Evolutionary conservation across 2,113 vertebrate genomes (phyloP), one percentile per base, ranked within the genome.

Genomic region (Syngnathus scovelli): DNA sequence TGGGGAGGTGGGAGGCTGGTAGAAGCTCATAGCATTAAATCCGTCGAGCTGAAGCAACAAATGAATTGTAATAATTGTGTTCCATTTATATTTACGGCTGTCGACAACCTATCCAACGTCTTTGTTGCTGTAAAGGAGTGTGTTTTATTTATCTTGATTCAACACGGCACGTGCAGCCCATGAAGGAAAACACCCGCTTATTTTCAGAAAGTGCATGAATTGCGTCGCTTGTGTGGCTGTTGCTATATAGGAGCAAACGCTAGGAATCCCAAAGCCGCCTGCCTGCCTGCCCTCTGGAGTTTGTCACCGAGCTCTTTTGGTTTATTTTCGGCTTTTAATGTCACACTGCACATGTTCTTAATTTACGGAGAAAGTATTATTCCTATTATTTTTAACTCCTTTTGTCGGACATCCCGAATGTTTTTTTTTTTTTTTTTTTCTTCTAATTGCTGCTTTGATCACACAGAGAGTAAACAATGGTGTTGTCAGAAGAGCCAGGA

Each of bases 171-270:
- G 27, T 82, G 72, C 64, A 79, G 76, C 80, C 84, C 72, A 83
- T 85, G 78, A 85, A 85, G 80, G 69, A 83, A 86, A 85, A 79
- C 78, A 78, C 75, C 78, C 72, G 85, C 85, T 86, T 83, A 73
- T 86, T 85, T 83, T 77, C 80, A 81, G 72, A 59, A 33, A 15
- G 23, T 33, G 21, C 54, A 56, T 27, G 10, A 23, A 19, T 61
- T 41, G 8, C 2, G 38, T 44, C 12, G 43, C 4, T 13, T 12
- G 33, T 33, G 7, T 16, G 36, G 36, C 59, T n/a, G 19, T 19
- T n/a, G 11, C 18, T 39, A 21, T 12, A 27, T 11, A 23, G 37
- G 36, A 39, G 58, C n/a, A 4, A 61, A 41, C 41, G 60, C 60
- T 61, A 21, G 21, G n/a, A 61, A 21, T 61, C 21, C 38, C 9